Evolutionary conservation across 2,888 invertebrate species (phyloP), one percentile per base, ranked within the genome.

Genomic region (Meteorus colon): DNA sequence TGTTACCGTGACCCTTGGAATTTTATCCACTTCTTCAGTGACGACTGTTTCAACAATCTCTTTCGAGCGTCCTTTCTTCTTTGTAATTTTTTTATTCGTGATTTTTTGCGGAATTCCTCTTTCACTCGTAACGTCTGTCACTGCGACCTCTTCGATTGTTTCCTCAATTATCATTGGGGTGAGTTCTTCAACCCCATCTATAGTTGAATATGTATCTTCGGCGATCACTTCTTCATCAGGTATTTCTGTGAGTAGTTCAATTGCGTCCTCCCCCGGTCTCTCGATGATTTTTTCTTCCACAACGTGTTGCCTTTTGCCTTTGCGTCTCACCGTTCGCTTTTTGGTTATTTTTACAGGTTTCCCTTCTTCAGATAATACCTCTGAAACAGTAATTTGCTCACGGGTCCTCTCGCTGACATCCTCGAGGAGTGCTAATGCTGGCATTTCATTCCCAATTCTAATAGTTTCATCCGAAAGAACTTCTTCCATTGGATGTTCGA

Each of bases 1-100:
- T 55, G 69, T 84, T 74, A 84, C 80, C 60, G 78, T 84, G 80
- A 78, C 79, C 67, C 75, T 65, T 10, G 75, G 73, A 78, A 89
- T 85, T 83, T 91, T 89, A 63, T 90, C 90, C 75, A 91, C 91
- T 79, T 91, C 90, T 29, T 83, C 81, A 0, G 83, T 59, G 19
- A 80, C 84, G 12, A 80, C 74, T 76, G 78, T 80, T 67, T 81
- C 82, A 24, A 60, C 78, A n/a, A 81, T 65, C 76, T 76, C 78
- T 73, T 78, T 80, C 71, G 79, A 87, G 5, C 85, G 84, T 0
- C 89, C 90, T 16, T 87, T 89, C 62, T 88, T 88, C 8, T 85
- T 82, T 24, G 88, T 2, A 85, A 88, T 76, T 19, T 82, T 69
- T 69, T 81, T 75, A 78, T 83, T 79, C 0, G 83, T 84, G n/a